phyloP scores from a whole-genome alignment of 2,888 invertebrate species.

The Saturnia pavonia region DNA sequence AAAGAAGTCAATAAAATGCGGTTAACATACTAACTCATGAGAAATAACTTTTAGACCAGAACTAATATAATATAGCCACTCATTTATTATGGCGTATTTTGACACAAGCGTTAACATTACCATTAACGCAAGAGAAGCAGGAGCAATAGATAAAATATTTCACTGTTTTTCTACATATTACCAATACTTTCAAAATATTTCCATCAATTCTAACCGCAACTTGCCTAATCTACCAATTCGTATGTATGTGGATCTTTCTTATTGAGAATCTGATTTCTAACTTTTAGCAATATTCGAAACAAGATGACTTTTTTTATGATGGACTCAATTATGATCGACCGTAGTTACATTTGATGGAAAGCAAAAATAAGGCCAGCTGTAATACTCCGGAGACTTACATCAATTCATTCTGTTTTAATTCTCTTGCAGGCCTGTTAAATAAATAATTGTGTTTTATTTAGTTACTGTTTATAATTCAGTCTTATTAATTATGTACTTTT shows the following conservation, averaged over 20 bases:
- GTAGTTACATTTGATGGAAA: background rate
- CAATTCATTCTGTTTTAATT: background rate
- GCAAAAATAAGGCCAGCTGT: background rate
- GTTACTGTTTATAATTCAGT: too few species aligned
- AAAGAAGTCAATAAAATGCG: too few species aligned
- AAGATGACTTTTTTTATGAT: slow-evolving; percentile 5
- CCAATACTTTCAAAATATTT: background rate
- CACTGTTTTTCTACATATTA: background rate
- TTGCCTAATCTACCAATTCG: background rate
- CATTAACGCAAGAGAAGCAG: too few species aligned
- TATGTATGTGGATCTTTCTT: background rate
- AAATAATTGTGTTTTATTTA: too few species aligned
- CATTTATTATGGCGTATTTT: too few species aligned
- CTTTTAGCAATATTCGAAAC: slow-evolving; percentile 1
- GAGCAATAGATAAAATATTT: too few species aligned
- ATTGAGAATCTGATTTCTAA: slow-evolving; percentile 2
- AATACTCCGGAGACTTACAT: background rate
- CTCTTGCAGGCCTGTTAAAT: too few species aligned
- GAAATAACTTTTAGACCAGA: too few species aligned
- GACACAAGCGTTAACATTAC: too few species aligned
- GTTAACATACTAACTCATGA: too few species aligned
- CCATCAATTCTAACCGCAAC: background rate
- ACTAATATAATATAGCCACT: too few species aligned
- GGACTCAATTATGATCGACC: slow-evolving; percentile 1
- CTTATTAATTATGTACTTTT: too few species aligned